phyloP scores from a whole-genome alignment of 2,888 invertebrate species.

The Caenorhabditis japonica region DNA sequence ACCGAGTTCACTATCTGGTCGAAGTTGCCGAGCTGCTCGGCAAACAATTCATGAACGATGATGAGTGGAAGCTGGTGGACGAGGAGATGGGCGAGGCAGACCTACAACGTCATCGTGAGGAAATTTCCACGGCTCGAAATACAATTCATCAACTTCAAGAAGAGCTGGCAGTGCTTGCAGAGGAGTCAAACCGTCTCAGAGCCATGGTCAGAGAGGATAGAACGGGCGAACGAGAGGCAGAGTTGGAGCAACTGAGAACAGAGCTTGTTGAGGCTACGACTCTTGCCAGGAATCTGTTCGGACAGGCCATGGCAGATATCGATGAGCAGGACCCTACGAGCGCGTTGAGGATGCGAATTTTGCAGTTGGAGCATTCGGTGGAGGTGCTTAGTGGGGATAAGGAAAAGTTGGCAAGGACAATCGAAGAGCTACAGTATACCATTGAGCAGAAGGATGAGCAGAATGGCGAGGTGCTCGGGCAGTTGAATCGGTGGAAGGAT shows the following conservation, averaged over 20 bases:
- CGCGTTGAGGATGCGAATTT: constrained; percentile 64
- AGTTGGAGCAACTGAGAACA: constrained; percentile 68
- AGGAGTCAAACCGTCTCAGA: constrained; percentile 45
- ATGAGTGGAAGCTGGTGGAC: constrained; percentile 23
- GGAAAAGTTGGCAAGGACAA: constrained; percentile 17
- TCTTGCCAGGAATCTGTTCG: constrained; percentile 54
- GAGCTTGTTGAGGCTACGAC: constrained; percentile 57
- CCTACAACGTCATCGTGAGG: constrained; percentile 24
- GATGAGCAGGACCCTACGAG: constrained; percentile 60
- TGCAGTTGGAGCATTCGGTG: constrained; percentile 65
- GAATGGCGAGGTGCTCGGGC: constrained; percentile 47
- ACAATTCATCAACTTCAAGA: constrained; percentile 26
- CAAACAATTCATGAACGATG: constrained; percentile 27
- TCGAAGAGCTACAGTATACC: constrained; percentile 31
- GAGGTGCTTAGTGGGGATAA: constrained; percentile 43
- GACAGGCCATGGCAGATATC: constrained; percentile 46
- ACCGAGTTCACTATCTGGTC: constrained; percentile 30
- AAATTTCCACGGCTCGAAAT: constrained; percentile 16
- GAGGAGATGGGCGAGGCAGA: constrained; percentile 29
- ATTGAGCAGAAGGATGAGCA: constrained; percentile 53
- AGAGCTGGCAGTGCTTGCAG: constrained; percentile 29
- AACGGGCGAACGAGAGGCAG: constrained; percentile 68
- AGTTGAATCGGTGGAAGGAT: constrained; percentile 53
- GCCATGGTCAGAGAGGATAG: constrained; percentile 45
- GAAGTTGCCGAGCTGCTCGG: constrained; percentile 27